Evolutionary conservation across 2,113 vertebrate species (phyloP).

Genomic region (Grallaria varia): DNA sequence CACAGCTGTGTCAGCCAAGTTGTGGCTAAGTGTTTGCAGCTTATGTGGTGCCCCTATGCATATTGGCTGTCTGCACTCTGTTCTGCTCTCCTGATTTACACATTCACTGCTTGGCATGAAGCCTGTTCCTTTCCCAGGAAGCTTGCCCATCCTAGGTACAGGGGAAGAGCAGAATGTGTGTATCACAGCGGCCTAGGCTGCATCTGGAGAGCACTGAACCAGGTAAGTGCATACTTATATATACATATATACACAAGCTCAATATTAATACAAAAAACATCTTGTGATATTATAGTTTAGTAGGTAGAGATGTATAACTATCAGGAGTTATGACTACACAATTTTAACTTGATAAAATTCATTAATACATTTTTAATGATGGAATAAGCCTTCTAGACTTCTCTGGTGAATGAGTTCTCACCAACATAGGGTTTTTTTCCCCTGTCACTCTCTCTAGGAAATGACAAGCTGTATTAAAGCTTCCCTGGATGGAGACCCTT

Average conservation of each 20-base stretch:
- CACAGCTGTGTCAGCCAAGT: background rate
- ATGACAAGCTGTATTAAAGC: background rate
- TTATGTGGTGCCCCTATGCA: background rate
- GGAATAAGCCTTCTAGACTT: background rate
- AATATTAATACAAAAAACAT: background rate
- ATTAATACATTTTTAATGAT: background rate
- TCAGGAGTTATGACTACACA: background rate
- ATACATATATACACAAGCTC: background rate
- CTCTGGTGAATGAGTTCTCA: background rate
- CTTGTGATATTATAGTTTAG: background rate
- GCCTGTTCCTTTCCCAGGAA: background rate
- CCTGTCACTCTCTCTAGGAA: background rate
- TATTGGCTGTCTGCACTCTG: background rate
- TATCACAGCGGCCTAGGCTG: rapidly evolving
- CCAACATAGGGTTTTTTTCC: rapidly evolving
- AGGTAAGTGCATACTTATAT: background rate
- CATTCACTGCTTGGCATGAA: rapidly evolving
- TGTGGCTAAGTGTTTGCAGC: background rate
- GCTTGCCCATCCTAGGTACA: background rate
- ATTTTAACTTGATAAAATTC: background rate
- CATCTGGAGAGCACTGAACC: background rate
- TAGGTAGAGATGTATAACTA: background rate
- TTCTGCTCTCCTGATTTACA: background rate
- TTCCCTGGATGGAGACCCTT: background rate
- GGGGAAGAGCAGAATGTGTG: background rate